phyloP scores from a whole-genome alignment of 1,140 invertebrate genomes.

The Aleiodes sp. region DNA sequence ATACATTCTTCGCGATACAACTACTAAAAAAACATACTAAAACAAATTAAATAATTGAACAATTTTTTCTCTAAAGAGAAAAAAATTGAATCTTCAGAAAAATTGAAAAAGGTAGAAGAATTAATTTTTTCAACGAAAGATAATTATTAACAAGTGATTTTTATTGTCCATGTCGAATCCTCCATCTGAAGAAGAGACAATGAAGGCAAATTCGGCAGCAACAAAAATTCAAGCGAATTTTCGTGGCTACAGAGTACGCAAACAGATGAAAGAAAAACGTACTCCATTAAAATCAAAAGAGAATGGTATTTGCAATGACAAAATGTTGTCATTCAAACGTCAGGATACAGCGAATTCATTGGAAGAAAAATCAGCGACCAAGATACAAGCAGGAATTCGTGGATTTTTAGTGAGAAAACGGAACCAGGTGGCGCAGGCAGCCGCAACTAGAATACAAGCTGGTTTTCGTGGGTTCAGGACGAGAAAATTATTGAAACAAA shows the following conservation, averaged over 20 bases:
- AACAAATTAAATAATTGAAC: not conserved
- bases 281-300: conserved; percentile 21
- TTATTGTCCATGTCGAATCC: conserved; percentile 29
- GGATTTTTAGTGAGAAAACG: conserved; percentile 77
- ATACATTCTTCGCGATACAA: not conserved
- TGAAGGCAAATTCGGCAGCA: conserved; percentile 68
- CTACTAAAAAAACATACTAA: not conserved
- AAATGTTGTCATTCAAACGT: conserved; percentile 29
- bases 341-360: conserved; percentile 43
- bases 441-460: conserved; percentile 72
- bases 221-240: conserved; percentile 80
- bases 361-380: conserved; percentile 74
- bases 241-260: conserved; percentile 76
- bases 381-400: conserved; percentile 79
- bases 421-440: conserved; percentile 66
- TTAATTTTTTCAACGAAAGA: not conserved
- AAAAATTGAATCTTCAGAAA: not conserved
- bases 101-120: not conserved
- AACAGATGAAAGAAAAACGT: conserved; percentile 65
- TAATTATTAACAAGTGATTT: not conserved
- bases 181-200: conserved; percentile 36
- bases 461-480: conserved; percentile 70
- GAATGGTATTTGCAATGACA: not conserved
- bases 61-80: not conserved
- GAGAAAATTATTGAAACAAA: conserved; percentile 62